Base-by-base conservation (phyloP, 2,888 invertebrate genomes). In the Archips crataeganus region DNA sequence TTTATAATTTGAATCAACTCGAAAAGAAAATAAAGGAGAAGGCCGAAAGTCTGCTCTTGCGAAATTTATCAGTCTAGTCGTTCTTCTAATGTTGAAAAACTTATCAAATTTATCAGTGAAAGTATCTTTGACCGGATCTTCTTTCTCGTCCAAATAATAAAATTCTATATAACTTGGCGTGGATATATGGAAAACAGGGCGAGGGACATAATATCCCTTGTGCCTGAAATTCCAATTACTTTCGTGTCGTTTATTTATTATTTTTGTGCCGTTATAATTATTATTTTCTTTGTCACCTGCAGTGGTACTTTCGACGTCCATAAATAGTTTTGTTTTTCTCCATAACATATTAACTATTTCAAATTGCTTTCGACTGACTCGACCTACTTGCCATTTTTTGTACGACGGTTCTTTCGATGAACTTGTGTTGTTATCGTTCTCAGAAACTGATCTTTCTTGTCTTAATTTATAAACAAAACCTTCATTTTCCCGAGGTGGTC, bases 161-260 rank as follows among this genome's bases (percentile, higher is more conserved):
- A 93, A 93, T 80, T 93, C 93, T 68, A 93, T 92, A 63, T 82
- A 89, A 81, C 91, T 92, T 3, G 88, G 82, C 13, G 90, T 92
- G 4, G 85, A 78, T 6, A 82, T 69, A 72, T 57, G 36, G 3
- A 23, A 2, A 15, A 51, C 13, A 36, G 51, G 34, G 59, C 68
- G 62, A 34, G 67, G 23, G 0, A 59, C 23, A 36, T 32, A 15
- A 39, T 54, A 36, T 15, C n/a, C 10, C 5, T 59, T 47, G 6
- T 47, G 47, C 9, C 47, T 5, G 9, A 57, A 57, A 3, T 57
- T 57, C 4, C 32, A 32, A 11, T 32, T 57, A 11, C 5, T 57
- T 32, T 60, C n/a, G n/a, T 39, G 39, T 9, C 60, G 36, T 39
- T 60, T 60, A 36, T 47, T 47, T 10, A 32, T 34, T 32, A 32